Evolutionary conservation across 2,113 vertebrate genomes (phyloP), one percentile per base, ranked within the genome.

Genomic region (Eptesicus fuscus): DNA sequence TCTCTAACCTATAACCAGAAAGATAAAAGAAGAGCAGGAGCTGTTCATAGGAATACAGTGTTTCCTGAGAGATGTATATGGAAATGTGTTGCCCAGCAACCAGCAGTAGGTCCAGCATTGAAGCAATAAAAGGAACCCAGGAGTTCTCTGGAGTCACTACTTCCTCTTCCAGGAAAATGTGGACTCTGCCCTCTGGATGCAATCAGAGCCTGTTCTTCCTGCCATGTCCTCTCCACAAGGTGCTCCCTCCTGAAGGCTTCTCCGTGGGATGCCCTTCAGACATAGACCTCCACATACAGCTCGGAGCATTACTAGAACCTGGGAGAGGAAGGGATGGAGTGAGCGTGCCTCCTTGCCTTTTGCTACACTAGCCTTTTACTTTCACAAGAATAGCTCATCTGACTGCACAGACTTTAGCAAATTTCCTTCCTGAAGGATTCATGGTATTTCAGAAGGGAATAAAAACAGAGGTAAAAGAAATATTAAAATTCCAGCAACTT

Each of bases 401-500:
- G 67, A 84, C 42, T 85, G 22, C 13, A 71, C 11, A 89, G 22
- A 86, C 9, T 77, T 78, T 44, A 40, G 83, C 42, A 95, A 76
- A 63, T 71, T 76, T 91, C 28, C 49, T 94, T 78, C 74, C 51
- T 93, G 42, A 77, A 83, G 61, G 23, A 70, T 71, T 42, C 76
- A 47, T 89, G 53, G 56, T 88, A 67, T 77, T 96, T 91, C 42
- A 85, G 44, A 95, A 76, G 30, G 28, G 40, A 88, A 85, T 88
- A 80, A 77, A 91, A 83, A 77, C 59, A 95, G 18, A 94, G 4
- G 16, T 23, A 78, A 35, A 69, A 74, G 25, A 84, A 83, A 86
- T 77, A 56, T 47, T 49, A 56, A 93, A 77, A 89, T 89, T 82
- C 22, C 51, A 73, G 67, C 49, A 85, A 82, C 17, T 65, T 86